A percentile compares a stretch with the other conserved stretches of the same genome.
These are phyloP conservation scores for Macrotrachela quadricornifera DNA, from an alignment of 1,140 invertebrate genomes.

Conservation along the genomic window DNA sequence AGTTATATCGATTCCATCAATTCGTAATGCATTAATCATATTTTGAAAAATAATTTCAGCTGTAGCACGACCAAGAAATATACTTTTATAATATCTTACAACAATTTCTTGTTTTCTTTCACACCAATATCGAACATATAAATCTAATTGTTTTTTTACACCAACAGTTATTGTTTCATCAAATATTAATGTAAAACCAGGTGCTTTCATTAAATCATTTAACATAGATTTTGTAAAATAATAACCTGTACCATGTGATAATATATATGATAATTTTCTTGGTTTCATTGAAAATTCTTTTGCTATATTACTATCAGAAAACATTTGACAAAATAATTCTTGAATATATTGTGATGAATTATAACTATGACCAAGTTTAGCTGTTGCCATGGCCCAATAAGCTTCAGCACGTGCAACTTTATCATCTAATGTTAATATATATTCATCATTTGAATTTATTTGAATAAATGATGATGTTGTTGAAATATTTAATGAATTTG, in stretches of 20 bases:
- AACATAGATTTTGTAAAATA: slow-evolving; percentile 7
- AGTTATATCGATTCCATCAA: neutral
- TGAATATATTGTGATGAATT: no score
- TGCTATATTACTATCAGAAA: neutral
- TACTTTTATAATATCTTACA: neutral
- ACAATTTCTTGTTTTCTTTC: slow-evolving; percentile 1
- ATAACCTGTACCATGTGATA: slow-evolving; percentile 3
- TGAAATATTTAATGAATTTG: no score
- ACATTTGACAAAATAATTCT: neutral
- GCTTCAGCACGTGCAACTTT: no score
- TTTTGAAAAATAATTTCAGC: neutral
- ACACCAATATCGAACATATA: slow-evolving; percentile 5
- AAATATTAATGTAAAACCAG: neutral
- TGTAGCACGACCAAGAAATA: slow-evolving; percentile 6
- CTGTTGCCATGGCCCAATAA: no score
- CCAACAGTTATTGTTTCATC: slow-evolving; percentile 9
- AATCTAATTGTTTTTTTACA: slow-evolving; percentile 4
- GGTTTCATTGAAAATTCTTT: neutral
- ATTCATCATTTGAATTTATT: no score
- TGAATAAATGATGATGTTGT: no score
- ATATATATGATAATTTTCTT: slow-evolving; percentile 2
- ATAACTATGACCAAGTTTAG: no score
- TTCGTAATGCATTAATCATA: neutral
- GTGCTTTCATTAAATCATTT: neutral
- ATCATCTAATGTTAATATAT: no score